Base-by-base conservation (phyloP, 1,140 invertebrate species). In the Acromyrmex echinatior region DNA sequence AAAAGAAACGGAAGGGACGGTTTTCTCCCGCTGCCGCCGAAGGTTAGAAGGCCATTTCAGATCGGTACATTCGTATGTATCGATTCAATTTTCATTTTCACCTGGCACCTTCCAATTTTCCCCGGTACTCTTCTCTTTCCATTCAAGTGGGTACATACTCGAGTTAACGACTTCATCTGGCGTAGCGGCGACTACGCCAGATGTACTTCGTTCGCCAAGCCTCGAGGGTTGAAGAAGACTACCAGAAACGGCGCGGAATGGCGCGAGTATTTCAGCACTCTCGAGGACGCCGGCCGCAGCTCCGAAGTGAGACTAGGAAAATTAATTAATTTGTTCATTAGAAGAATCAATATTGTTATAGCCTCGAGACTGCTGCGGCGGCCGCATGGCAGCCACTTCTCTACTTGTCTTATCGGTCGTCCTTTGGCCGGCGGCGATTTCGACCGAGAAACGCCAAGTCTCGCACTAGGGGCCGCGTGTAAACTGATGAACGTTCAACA, bases 121-220 rank as follows among this genome's bases (percentile, higher is more conserved):
- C 39, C 31, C 60, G 77, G 21, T 35, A 31, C 77, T 80, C 68
- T 76, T 86, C 86, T 39, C 53, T 73, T 68, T 86, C 73, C 88
- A 90, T 92, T 93, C 92, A 86, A 92, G 92, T 91, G 88, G 87
- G 92, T 93, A 94, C 93, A 91, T 91, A 92, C 93, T 93, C 89
- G 90, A 94, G 92, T 94, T 93, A 93, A 94, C 93, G 92, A 93
- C 92, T 93, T 94, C 92, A 92, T 93, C 87, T 88, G 87, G 80
- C 21, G 68, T 51, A 18, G n/a, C 58, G 71, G 35, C 74, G 81
- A 70, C 84, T 25, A 25, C 25, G 25, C 25, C 25, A 25, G 68
- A 68, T 79, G 62, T 53, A 60, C 58, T 66, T 71, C 73, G 85
- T 70, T 68, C 63, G n/a, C 65, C 14, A 51, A 58, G 56, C 58